Evolutionary conservation across 2,797 vertebrate species (phyloP), one percentile per base, ranked within the genome.

Genomic region (Pogoniulus pusillus): DNA sequence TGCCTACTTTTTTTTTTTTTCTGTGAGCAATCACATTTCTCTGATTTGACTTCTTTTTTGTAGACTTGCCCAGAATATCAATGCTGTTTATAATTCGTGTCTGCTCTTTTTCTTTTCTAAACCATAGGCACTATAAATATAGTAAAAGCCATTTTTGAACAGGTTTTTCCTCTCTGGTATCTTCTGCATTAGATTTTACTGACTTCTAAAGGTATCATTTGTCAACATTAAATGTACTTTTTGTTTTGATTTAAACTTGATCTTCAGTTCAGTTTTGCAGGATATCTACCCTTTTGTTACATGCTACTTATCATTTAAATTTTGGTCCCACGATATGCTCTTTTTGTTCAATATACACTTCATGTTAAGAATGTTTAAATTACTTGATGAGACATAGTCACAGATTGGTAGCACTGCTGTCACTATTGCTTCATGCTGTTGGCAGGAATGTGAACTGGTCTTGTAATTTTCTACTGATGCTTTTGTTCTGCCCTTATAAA

Each of bases 61-160:
- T 94, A 80, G 78, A 74, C 65, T 96, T 93, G 76, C 69, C 86
- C 65, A 89, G 84, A 90, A 95, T 94, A 93, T 83, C 12, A 90
- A 65, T 87, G 93, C 81, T 93, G 75, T 93, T 91, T 94, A 89
- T 84, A 87, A 87, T 65, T 59, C 68, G 27, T 86, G 59, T 84
- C 66, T 93, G 30, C 54, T 59, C 14, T 49, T 89, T 91, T 72
- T 82, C 34, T 81, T 88, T 82, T 41, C 59, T 73, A 43, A 94
- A 80, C 27, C 43, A 18, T 62, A 71, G 45, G 17, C 74, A 15
- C 41, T 90, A 82, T 77, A 91, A 90, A 91, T 87, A 55, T 10
- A 74, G 47, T 47, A 47, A 89, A 70, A 89, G 26, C 3, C 0
- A 1, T 13, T 82, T 88, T 60, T 84, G 13, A 70, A 82, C 53